Evolutionary conservation across 2,888 invertebrate species (phyloP).

Genomic region (Cremastinae sp.): DNA sequence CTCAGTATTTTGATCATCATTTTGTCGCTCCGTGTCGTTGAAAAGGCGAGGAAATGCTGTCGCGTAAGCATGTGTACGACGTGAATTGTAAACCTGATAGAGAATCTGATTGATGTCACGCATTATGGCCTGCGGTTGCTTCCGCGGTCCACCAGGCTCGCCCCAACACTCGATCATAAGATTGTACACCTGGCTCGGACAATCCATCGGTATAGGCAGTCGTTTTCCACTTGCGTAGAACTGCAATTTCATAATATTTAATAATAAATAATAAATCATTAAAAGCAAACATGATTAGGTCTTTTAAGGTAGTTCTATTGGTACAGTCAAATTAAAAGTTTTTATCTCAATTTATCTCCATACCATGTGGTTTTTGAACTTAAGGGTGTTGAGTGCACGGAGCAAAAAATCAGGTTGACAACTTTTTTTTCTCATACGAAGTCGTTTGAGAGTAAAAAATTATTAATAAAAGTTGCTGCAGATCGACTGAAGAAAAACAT

Average conservation of each 20-base stretch:
- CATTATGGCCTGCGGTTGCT: slow-evolving; percentile 92
- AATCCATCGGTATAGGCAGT: slow-evolving; percentile 85
- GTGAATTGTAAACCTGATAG: slow-evolving; percentile 86
- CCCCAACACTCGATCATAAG: slow-evolving; percentile 93
- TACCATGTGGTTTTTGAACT: too few relatives aligned
- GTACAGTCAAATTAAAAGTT: too few relatives aligned
- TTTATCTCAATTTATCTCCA: too few relatives aligned
- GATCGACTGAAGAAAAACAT: too few relatives aligned
- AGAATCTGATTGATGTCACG: slow-evolving; percentile 91
- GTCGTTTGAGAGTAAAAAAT: too few relatives aligned
- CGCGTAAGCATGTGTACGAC: slow-evolving; percentile 84
- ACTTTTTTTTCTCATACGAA: too few relatives aligned
- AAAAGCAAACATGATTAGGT: background rate
- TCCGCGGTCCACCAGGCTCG: slow-evolving; percentile 85
- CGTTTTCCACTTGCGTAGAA: slow-evolving; percentile 87
- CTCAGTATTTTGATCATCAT: slow-evolving; percentile 69
- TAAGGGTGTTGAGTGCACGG: too few relatives aligned
- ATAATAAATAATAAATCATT: slow-evolving; percentile 6
- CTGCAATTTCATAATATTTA: slow-evolving; percentile 77
- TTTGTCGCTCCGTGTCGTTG: slow-evolving; percentile 66
- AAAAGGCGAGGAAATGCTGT: slow-evolving; percentile 80
- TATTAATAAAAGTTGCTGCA: too few relatives aligned
- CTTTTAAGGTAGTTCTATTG: too few relatives aligned
- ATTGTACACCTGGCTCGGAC: slow-evolving; percentile 88
- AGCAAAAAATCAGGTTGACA: too few relatives aligned